Evolutionary conservation across 2,113 vertebrate genomes (phyloP), one percentile per base, ranked within the genome.

Genomic region (Gymnocephalus cernua): DNA sequence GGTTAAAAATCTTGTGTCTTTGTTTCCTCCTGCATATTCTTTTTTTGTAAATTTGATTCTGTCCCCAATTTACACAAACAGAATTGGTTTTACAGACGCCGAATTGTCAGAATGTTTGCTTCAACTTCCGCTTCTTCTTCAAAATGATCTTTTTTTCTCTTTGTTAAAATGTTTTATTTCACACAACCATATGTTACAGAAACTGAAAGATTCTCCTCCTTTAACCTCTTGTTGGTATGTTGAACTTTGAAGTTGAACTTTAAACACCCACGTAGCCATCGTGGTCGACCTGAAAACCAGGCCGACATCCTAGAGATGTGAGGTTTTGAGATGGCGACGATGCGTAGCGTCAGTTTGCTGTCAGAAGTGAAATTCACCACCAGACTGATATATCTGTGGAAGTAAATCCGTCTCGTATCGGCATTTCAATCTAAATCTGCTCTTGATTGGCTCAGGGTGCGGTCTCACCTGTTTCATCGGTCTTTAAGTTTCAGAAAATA

Each of bases 401-500:
- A n/a, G n/a, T 84, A 54, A 35, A 66, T 79, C 50, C 0, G 3
- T 25, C 35, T 74, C 29, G 32, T 50, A 21, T 53, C 27, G 8
- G 0, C 16, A 32, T 79, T 72, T 79, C 8, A 8, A 32, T 72
- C 70, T 77, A 72, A 80, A 79, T 85, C 25, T 44, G 61, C 47
- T 38, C 44, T 57, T 11, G 6, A 66, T 32, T 65, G 64, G 68
- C 64, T 62, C 48, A 16, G 27, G 57, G 48, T 45, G 4, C 4
- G 0, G 10, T 9, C 19, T 64, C 87, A 70, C 51, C 72, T 78
- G 65, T 32, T 58, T 54, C 35, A 38, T 48, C 74, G 10, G 45
- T 70, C 67, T 70, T 19, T 62, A 1, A 44, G 18, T 76, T 75
- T 86, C 64, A 77, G 44, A 51, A 82, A 81, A 84, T 78, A 58